Conservation (phyloP, 2,888 invertebrate genomes). For the Lepetodrilus schrolli region DNA sequence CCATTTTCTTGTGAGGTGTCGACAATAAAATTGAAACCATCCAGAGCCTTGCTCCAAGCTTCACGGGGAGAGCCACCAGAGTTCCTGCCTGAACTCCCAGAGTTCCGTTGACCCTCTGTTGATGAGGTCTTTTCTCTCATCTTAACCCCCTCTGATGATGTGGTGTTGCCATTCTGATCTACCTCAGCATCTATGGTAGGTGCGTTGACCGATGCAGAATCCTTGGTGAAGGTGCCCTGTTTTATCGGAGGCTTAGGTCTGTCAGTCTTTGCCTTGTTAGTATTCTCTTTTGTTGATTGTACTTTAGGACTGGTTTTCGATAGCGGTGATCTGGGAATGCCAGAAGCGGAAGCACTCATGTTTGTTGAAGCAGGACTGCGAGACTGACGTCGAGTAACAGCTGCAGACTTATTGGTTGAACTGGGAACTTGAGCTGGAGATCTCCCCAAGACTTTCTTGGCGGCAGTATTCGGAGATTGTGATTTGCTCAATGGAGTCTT, state of each 20-base stretch:
- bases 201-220: constrained; percentile 75
- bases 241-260: constrained; percentile 78
- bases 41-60: constrained; percentile 59
- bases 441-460: constrained; percentile 29
- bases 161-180: constrained; percentile 26
- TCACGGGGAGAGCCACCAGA: constrained; percentile 45
- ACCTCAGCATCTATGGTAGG: constrained; percentile 47
- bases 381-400: constrained; percentile 71
- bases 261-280: constrained; percentile 36
- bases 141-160: constrained; percentile 36
- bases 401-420: constrained; percentile 47
- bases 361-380: not conserved
- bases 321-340: constrained; percentile 37
- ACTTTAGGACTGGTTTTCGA: constrained; percentile 22
- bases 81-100: constrained; percentile 43
- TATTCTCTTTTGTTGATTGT: constrained; percentile 7
- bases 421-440: constrained; percentile 44
- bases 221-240: constrained; percentile 94
- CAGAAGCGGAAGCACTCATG: constrained; percentile 28
- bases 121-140: constrained; percentile 44
- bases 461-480: constrained; percentile 3
- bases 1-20: constrained; percentile 43
- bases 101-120: constrained; percentile 42
- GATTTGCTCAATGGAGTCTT: not conserved
- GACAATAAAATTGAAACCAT: constrained; percentile 51